phyloP scores from a whole-genome alignment of 2,888 invertebrate species.

The Dione vanillae region DNA sequence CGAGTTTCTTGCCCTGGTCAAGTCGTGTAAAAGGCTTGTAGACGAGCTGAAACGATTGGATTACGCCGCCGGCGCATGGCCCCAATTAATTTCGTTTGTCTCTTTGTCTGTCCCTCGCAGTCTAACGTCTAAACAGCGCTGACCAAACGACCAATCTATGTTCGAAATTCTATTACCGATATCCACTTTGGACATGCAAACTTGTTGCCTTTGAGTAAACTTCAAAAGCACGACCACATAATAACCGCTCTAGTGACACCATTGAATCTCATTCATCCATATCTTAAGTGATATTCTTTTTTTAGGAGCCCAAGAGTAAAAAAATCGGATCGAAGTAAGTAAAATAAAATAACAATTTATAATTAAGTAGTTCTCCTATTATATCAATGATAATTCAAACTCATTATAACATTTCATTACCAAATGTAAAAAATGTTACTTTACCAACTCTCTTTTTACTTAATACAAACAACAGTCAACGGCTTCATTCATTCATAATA shows the following conservation, averaged over 20 bases:
- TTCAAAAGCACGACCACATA: constrained; percentile 42
- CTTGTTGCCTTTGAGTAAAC: constrained; percentile 49
- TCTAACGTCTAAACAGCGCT: constrained; percentile 64
- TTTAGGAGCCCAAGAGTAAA: no score
- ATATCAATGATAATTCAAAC: no score
- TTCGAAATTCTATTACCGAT: constrained; percentile 74
- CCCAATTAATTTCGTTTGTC: constrained; percentile 81
- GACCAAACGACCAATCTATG: constrained; percentile 67
- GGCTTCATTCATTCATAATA: no score
- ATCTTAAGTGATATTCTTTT: background rate
- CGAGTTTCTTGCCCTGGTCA: constrained; percentile 47
- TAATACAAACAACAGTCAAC: no score
- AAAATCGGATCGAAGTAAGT: no score
- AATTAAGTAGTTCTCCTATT: background rate
- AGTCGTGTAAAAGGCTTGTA: constrained; percentile 65
- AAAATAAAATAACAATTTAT: background rate
- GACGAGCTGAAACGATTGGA: constrained; percentile 65
- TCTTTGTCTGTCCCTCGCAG: constrained; percentile 67
- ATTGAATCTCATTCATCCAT: constrained; percentile 22
- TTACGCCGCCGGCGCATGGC: constrained; percentile 74
- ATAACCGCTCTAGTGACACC: constrained; percentile 31
- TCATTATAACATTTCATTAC: no score
- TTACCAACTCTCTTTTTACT: no score
- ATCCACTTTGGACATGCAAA: constrained; percentile 56
- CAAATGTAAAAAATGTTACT: no score